Evolutionary conservation across 2,113 vertebrate genomes (phyloP), one percentile per base, ranked within the genome.

Genomic region (Calypte anna): DNA sequence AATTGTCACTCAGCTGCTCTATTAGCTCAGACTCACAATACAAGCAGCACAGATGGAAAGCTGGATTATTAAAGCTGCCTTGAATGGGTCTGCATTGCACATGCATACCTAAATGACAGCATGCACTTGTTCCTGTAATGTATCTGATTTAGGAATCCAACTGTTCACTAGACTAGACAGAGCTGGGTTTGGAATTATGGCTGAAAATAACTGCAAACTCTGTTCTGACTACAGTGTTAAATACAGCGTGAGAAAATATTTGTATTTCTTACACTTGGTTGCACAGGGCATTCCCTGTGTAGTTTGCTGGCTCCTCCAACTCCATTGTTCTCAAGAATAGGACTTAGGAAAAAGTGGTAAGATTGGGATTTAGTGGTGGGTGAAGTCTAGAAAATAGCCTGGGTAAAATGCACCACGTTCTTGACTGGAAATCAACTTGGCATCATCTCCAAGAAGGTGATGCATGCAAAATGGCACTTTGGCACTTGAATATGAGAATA

Each of bases 171-270:
- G 59, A 59, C 81, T 25, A 75, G 83, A 63, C 46, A 70, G 83
- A 80, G 58, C 82, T 88, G 74, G 31, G 62, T 92, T 8, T 64
- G 54, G 72, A 94, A 94, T 79, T 73, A 62, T 2, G 24, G 54
- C 53, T 66, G 82, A 76, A 87, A 93, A 91, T 64, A 94, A 85
- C 70, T 48, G 75, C 91, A 85, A 63, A 57, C 48, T 46, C 80
- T 76, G 82, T 72, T 91, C 57, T 87, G 78, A 79, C 75, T 68
- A 48, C 85, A 62, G 44, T 25, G 66, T 50, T 69, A 91, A 87
- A 78, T 55, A 82, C 84, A 82, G 25, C 2, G 5, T 17, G 40
- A 80, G 82, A 86, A 92, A 95, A 80, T 83, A 77, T 76, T 72
- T 79, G 36, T 73, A 44, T 82, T 91, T 90, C 81, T 89, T 59